phyloP scores from a whole-genome alignment of 2,113 vertebrate genomes.

The Oplegnathus fasciatus region DNA sequence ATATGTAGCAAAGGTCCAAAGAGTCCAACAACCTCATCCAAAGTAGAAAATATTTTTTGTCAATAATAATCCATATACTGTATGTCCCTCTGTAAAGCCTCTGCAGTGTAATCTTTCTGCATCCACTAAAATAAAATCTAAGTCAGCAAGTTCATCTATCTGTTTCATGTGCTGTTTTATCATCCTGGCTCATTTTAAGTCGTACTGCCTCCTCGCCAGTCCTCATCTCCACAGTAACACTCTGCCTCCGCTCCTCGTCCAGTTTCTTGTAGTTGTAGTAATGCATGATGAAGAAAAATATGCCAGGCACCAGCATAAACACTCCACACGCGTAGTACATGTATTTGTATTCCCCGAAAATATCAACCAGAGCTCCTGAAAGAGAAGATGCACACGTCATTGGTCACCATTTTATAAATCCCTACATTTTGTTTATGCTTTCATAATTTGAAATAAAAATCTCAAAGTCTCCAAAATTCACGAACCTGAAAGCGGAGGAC shows the following conservation, averaged over 20 bases:
- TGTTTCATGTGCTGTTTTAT: conserved; percentile 32
- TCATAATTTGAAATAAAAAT: not conserved
- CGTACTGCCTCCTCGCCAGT: conserved; percentile 62
- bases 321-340: conserved; percentile 87
- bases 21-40: conserved; percentile 11
- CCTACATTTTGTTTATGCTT: not conserved
- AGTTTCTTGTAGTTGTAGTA: conserved; percentile 88
- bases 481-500: conserved; percentile 89
- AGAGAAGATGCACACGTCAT: conserved; percentile 45
- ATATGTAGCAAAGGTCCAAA: conserved; percentile 13
- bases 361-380: conserved; percentile 87
- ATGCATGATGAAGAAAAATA: conserved; percentile 90
- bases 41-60: conserved; percentile 10
- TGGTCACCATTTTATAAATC: not conserved
- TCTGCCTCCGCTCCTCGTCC: conserved; percentile 80
- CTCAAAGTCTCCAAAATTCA: not conserved
- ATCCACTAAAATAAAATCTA: conserved; percentile 20
- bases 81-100: not conserved
- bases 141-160: conserved; percentile 35
- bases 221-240: conserved; percentile 56
- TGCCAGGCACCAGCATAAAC: conserved; percentile 85
- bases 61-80: not conserved
- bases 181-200: conserved; percentile 52
- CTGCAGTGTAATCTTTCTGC: not conserved
- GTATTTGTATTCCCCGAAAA: conserved; percentile 87